These are phyloP conservation scores for Leptinotarsa rubiginosa DNA, from an alignment of 2,888 invertebrate species.

Conservation along the genomic window DNA sequence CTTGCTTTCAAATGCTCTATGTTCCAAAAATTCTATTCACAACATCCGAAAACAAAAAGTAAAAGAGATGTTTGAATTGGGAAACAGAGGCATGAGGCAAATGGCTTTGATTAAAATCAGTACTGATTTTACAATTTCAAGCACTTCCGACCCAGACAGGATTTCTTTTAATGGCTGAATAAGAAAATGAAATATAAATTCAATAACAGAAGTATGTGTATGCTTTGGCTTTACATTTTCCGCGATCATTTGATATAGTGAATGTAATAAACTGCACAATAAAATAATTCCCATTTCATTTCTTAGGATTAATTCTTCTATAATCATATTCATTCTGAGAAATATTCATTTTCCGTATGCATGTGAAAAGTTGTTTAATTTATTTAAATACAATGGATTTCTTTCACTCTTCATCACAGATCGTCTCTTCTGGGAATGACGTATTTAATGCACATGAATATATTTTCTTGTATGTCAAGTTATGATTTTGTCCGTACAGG, in stretches of 20 bases:
- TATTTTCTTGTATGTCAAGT: too few relatives aligned
- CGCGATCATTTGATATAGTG: conserved; percentile 11
- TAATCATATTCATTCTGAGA: background rate
- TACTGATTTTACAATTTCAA: conserved; percentile 29
- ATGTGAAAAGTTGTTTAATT: background rate
- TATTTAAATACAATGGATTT: too few relatives aligned
- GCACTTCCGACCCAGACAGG: conserved; percentile 27
- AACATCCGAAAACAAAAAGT: conserved; percentile 27
- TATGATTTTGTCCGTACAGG: too few relatives aligned
- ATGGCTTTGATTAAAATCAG: conserved; percentile 37
- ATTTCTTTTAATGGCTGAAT: conserved; percentile 17
- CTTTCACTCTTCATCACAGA: too few relatives aligned
- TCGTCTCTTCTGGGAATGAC: too few relatives aligned
- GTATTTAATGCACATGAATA: too few relatives aligned
- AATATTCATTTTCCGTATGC: background rate
- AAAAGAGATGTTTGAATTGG: conserved; percentile 16
- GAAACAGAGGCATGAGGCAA: conserved; percentile 29
- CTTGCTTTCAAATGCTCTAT: conserved; percentile 7
- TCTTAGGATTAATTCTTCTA: background rate
- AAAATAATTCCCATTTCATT: background rate
- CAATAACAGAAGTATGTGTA: conserved; percentile 18
- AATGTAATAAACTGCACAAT: conserved; percentile 12
- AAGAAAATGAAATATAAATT: conserved; percentile 20
- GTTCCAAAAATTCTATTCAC: conserved; percentile 20
- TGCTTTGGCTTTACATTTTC: background rate